These are phyloP conservation scores for Caenorhabditis sinica DNA, from an alignment of 2,888 invertebrate genomes.

Conservation along the genomic window DNA sequence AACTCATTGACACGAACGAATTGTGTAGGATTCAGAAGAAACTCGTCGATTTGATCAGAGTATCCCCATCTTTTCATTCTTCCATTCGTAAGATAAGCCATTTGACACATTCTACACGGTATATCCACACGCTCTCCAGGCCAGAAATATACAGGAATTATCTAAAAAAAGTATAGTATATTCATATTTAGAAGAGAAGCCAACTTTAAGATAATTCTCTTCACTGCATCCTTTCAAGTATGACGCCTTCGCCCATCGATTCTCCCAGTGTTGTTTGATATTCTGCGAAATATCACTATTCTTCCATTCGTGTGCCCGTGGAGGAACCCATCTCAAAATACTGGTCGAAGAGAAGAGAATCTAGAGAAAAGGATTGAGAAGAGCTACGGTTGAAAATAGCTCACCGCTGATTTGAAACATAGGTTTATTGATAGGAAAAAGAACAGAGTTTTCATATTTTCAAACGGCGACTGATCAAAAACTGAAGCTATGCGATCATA, in stretches of 20 bases:
- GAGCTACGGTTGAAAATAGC: neutral
- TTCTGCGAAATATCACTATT: conserved; percentile 33
- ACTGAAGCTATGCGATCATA: too few relatives aligned
- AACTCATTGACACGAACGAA: conserved; percentile 54
- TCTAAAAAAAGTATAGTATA: conserved; percentile 36
- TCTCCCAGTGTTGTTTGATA: conserved; percentile 59
- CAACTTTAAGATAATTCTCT: conserved; percentile 48
- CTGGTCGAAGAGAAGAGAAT: conserved; percentile 12
- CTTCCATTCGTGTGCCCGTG: conserved; percentile 44
- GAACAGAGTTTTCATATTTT: conserved; percentile 21
- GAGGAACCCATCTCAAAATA: conserved; percentile 47
- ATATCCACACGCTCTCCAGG: conserved; percentile 75
- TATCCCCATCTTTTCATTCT: conserved; percentile 74
- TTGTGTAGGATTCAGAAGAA: conserved; percentile 63
- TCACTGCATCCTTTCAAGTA: conserved; percentile 42
- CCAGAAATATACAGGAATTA: conserved; percentile 77
- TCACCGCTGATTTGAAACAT: conserved; percentile 13
- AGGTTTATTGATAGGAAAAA: conserved; percentile 9
- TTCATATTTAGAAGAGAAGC: neutral
- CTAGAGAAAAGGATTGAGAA: conserved; percentile 1
- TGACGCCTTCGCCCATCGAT: conserved; percentile 61
- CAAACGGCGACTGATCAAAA: neutral
- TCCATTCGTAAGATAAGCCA: conserved; percentile 70
- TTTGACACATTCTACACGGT: conserved; percentile 71
- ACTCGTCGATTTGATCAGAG: conserved; percentile 66